Base-by-base conservation (phyloP, 2,797 vertebrate genomes). In the Macroramphosus scolopax region DNA sequence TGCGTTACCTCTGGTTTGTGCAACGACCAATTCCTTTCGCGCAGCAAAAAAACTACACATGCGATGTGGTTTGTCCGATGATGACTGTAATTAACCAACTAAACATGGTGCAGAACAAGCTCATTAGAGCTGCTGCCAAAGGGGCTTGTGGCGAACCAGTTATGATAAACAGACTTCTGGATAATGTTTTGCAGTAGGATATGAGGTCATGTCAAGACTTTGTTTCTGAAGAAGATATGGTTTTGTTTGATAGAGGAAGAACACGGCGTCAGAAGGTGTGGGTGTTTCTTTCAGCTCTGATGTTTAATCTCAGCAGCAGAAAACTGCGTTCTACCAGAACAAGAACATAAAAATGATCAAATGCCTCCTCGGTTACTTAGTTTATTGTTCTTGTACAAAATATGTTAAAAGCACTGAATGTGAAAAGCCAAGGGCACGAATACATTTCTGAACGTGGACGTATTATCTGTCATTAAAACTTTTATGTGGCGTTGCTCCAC, bases 151-250 rank as follows among this genome's bases (percentile, higher is more conserved):
- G 78, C 26, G 28, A 60, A 47, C 32, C 48, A 5, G 38, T 81
- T 82, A 82, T 68, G 75, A 73, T 79, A 75, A 81, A 86, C 82
- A 83, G 81, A 77, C 75, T 64, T 70, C 61, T 68, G 77, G 36
- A 70, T 67, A 62, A 72, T 81, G 82, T 75, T 82, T 79, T 55
- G 40, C 53, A 73, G 81, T 70, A 79, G 54, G 33, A 75, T 30
- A 43, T 77, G 67, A 79, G 75, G 63, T 82, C 68, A 80, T 56
- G 67, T 76, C 55, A 63, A 42, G 63, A 46, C 41, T 71, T 46
- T 51, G 68, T 67, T 68, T 59, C 61, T 38, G 30, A 41, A 49
- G 54, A 67, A 64, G 48, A 72, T 64, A 63, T 17, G 52, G 29
- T 34, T 22, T 17, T 45, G 37, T 40, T 39, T 71, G 32, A 49